Evolutionary conservation across 2,797 vertebrate genomes (phyloP).

Genomic region (Heliangelus exortis): DNA sequence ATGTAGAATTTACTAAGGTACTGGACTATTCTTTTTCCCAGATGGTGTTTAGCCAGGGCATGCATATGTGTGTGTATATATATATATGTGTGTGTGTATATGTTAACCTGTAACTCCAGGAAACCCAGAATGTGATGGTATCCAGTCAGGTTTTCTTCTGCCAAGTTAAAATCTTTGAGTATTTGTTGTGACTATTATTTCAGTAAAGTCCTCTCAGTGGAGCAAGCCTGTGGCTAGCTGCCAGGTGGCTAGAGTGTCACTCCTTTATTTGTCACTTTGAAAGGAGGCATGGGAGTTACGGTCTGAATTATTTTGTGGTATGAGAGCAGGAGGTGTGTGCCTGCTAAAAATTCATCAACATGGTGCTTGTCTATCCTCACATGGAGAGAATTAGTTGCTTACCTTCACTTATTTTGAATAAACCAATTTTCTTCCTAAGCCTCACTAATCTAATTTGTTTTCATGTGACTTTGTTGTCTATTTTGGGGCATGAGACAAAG

Average conservation of each 20-base stretch:
- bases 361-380: background rate
- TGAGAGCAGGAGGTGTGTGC: background rate
- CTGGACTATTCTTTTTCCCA: background rate
- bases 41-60: background rate
- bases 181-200: background rate
- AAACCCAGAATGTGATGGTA: background rate
- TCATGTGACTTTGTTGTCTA: background rate
- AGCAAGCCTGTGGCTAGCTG: background rate
- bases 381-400: background rate
- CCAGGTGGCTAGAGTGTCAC: background rate
- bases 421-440: background rate
- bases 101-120: background rate
- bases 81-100: too few species aligned
- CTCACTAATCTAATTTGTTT: background rate
- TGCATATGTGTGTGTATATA: background rate
- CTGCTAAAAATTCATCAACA: background rate
- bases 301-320: background rate
- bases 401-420: background rate
- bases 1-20: background rate
- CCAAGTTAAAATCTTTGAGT: background rate
- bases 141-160: background rate
- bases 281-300: background rate
- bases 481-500: background rate
- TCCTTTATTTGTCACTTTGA: slow-evolving; percentile 14
- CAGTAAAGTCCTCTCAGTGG: background rate